These are phyloP conservation scores for Centropristis striata DNA, from an alignment of 2,113 vertebrate genomes.

Conservation along the genomic window DNA sequence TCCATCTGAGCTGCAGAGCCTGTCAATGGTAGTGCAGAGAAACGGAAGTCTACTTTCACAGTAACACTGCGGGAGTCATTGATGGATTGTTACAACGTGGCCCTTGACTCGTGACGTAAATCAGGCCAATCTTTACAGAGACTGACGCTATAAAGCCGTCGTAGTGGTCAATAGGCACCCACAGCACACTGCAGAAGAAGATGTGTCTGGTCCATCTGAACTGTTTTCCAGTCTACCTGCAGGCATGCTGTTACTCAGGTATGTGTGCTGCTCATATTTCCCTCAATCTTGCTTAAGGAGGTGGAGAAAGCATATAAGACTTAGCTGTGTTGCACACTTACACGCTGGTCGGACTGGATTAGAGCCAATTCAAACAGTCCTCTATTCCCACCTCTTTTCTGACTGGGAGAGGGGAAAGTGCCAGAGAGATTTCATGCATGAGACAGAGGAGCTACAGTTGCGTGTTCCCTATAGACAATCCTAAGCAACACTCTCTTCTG, in stretches of 20 bases:
- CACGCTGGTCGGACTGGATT: constrained; percentile 72
- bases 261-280: constrained; percentile 44
- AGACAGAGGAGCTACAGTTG: constrained; percentile 74
- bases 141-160: constrained; percentile 11
- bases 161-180: constrained; percentile 33
- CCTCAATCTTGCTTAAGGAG: constrained; percentile 47
- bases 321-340: constrained; percentile 59
- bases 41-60: constrained; percentile 47
- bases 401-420: constrained; percentile 66
- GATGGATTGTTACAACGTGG: constrained; percentile 53
- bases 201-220: constrained; percentile 6
- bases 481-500: constrained; percentile 63
- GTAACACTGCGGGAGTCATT: constrained; percentile 45
- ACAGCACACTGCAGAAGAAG: constrained; percentile 16
- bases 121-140: constrained; percentile 58
- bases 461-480: constrained; percentile 71
- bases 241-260: constrained; percentile 19
- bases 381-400: constrained; percentile 53
- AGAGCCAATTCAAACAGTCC: constrained; percentile 70
- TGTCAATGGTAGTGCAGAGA: constrained; percentile 38
- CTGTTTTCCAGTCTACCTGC: neutral
- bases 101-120: constrained; percentile 62
- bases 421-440: constrained; percentile 80
- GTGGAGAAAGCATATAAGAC: constrained; percentile 45
- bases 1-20: constrained; percentile 39